phyloP scores from a whole-genome alignment of 2,888 invertebrate genomes.

The Dermolepida albohirtum region DNA sequence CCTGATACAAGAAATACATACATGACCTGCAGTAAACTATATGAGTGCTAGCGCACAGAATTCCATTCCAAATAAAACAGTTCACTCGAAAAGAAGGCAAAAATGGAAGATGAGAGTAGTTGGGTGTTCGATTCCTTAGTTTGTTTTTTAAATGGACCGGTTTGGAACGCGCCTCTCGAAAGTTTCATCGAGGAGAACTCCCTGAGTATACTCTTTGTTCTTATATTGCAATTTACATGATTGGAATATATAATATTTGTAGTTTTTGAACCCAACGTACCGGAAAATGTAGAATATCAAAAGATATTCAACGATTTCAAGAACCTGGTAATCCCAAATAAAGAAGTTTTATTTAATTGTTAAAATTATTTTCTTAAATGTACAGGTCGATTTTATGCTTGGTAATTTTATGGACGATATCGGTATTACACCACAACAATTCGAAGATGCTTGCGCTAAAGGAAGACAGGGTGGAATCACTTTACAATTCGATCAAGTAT shows the following conservation, averaged over 20 bases:
- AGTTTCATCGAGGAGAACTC: constrained; percentile 95
- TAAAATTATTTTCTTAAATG: constrained; percentile 10
- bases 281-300: constrained; percentile 81
- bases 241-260: constrained; percentile 51
- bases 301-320: constrained; percentile 88
- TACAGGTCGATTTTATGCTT: constrained; percentile 86
- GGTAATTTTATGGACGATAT: constrained; percentile 94
- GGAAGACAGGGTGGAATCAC: constrained; percentile 63
- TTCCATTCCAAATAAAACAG: too few species aligned
- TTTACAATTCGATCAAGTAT: constrained; percentile 69
- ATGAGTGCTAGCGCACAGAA: too few species aligned
- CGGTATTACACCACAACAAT: constrained; percentile 88
- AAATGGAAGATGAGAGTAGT: constrained; percentile 69
- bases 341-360: neutral
- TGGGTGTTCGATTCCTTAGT: constrained; percentile 95
- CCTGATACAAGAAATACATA: constrained; percentile 30
- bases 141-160: constrained; percentile 90
- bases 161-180: constrained; percentile 92
- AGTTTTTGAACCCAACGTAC: constrained; percentile 88
- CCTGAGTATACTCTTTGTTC: constrained; percentile 74
- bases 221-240: neutral
- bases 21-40: constrained; percentile 43
- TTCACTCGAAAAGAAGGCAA: neutral
- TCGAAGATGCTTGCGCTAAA: constrained; percentile 81
- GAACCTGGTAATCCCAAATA: constrained; percentile 73